Percentiles rank a stretch among this genome's conserved stretches.
These are phyloP conservation scores for Drosophila quasianomalipes DNA, from an alignment of 2,888 invertebrate genomes.

Conservation along the genomic window DNA sequence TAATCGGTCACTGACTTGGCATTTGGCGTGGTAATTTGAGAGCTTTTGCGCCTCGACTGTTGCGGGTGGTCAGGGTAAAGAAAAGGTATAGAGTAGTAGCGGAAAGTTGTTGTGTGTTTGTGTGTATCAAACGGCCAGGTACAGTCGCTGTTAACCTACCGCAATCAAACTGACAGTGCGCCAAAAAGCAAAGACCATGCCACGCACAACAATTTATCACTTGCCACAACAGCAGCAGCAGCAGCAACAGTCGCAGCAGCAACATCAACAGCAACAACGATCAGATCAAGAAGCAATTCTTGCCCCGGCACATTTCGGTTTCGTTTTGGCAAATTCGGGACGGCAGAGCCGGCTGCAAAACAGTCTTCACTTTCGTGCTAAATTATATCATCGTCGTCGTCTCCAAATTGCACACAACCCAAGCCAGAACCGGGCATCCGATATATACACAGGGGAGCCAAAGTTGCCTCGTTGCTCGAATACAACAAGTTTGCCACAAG, in stretches of 20 bases:
- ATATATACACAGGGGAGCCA: conserved; percentile 51
- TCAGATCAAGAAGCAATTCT: conserved; percentile 26
- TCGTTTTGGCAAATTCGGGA: conserved; percentile 74
- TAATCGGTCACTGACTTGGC: conserved; percentile 81
- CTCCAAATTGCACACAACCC: conserved; percentile 61
- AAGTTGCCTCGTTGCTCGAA: conserved; percentile 44
- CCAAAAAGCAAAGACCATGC: conserved; percentile 42
- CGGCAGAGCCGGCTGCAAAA: conserved; percentile 68
- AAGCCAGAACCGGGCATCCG: conserved; percentile 25
- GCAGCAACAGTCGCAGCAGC: conserved; percentile 8
- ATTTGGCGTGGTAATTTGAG: conserved; percentile 81
- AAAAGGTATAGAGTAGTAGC: conserved; percentile 5
- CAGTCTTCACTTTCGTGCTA: conserved; percentile 79
- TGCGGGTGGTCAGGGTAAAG: conserved; percentile 77
- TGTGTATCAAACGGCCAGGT: conserved; percentile 32
- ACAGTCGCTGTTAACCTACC: conserved; percentile 65
- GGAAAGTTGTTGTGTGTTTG: background rate
- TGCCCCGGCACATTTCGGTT: conserved; percentile 66
- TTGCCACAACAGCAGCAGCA: conserved; percentile 27
- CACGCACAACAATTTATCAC: conserved; percentile 72
- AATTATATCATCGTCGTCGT: conserved; percentile 70
- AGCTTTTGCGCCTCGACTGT: conserved; percentile 67
- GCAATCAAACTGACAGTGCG: conserved; percentile 67
- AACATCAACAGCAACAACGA: conserved; percentile 14
- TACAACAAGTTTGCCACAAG: conserved; percentile 75